phyloP scores from a whole-genome alignment of 2,113 vertebrate species.

The Nicator chloris region DNA sequence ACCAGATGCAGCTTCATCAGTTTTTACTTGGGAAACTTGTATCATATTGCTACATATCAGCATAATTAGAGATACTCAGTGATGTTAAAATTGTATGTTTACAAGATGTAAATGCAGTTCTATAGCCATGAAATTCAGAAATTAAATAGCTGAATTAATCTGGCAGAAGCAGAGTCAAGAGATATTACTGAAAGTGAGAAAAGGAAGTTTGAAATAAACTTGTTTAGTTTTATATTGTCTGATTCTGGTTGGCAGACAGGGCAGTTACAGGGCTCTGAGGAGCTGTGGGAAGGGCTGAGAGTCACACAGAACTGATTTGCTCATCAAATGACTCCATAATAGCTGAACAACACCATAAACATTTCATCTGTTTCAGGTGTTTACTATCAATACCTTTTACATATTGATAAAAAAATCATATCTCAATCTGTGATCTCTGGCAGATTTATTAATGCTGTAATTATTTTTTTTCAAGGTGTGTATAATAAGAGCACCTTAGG shows the following conservation, averaged over 20 bases:
- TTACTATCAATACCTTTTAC: neutral
- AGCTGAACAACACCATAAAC: neutral
- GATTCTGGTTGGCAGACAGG: neutral
- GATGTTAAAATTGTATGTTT: neutral
- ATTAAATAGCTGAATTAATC: neutral
- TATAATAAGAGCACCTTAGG: neutral
- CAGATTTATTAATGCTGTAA: neutral
- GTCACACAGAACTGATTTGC: neutral
- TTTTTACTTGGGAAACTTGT: neutral
- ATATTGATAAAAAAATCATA: neutral
- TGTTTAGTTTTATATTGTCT: neutral
- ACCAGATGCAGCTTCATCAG: neutral
- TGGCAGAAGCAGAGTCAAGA: neutral
- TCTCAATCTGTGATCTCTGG: neutral
- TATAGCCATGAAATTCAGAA: neutral
- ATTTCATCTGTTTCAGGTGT: neutral
- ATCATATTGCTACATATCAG: neutral
- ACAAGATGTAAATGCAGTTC: neutral
- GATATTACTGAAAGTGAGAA: neutral
- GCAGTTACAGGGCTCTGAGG: neutral
- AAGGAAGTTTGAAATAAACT: neutral
- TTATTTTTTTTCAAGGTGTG: neutral
- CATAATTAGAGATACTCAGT: neutral
- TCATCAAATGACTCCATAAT: neutral
- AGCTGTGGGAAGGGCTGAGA: neutral